Evolutionary conservation across 1,140 invertebrate species (phyloP), one percentile per base, ranked within the genome.

Genomic region (Phthorimaea operculella): DNA sequence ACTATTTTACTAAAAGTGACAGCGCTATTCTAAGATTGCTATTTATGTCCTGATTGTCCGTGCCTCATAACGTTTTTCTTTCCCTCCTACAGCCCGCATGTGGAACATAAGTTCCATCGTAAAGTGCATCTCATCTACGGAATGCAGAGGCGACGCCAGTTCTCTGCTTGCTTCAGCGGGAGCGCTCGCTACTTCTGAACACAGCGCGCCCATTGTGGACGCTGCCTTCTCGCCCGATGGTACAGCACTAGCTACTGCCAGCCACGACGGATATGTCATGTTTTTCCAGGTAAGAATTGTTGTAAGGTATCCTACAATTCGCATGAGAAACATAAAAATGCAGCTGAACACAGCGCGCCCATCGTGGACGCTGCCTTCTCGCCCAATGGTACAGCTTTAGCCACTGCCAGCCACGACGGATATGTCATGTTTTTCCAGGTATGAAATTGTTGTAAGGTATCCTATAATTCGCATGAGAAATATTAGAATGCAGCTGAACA

Each of bases 221-320:
- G 94, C 94, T 16, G 90, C 94, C 12, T 94, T 98, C 79, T 96
- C 96, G 51, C 95, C 96, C 0, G 96, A 98, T 88, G 96, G 96
- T 12, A 96, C 94, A 21, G 96, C 95, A 1, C 87, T 98, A 39
- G 96, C 96, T 4, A 95, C 95, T 21, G 95, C 94, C 5, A 93
- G 92, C 75, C 81, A 89, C 0, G 95, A 97, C 86, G 96, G 96
- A 54, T 89, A 91, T 72, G 92, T 98, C 1, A 94, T 96, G 79
- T 98, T 98, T 83, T 97, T 96, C 79, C 94, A 97, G 86, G 92
- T 94, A 36, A 11, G 15, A 7, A 28, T n/a, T n/a, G n/a, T n/a
- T n/a, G n/a, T n/a, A n/a, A n/a, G n/a, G n/a, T n/a, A n/a, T n/a
- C n/a, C n/a, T n/a, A n/a, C n/a, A n/a, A n/a, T n/a, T n/a, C n/a